Evolutionary conservation across 2,113 vertebrate genomes (phyloP).

Genomic region (Gopherus evgoodei): DNA sequence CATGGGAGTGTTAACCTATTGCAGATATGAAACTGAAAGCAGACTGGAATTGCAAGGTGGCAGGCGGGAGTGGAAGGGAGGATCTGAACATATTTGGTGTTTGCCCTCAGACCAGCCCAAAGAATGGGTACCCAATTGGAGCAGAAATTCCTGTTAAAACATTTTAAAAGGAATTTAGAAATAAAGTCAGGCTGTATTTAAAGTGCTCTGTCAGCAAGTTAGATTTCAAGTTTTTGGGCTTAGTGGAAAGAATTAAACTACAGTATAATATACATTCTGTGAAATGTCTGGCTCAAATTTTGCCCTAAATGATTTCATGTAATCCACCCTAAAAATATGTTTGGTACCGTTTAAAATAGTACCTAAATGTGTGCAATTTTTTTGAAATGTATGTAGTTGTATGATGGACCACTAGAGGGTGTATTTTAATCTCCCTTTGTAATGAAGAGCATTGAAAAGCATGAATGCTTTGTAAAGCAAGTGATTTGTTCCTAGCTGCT

Average conservation of each 20-base stretch:
- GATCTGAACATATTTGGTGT: fast-evolving
- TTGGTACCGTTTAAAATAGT: not conserved
- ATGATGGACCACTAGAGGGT: slow-evolving; percentile 53
- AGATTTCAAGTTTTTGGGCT: not conserved
- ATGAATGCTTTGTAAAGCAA: fast-evolving
- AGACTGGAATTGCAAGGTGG: not conserved
- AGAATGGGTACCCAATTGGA: not conserved
- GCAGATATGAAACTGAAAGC: not conserved
- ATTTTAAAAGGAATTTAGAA: not conserved
- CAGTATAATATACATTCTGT: not conserved
- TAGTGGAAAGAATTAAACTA: not conserved
- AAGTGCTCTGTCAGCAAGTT: not conserved
- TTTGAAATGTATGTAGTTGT: not conserved
- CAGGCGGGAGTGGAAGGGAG: not conserved
- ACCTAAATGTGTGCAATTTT: not conserved
- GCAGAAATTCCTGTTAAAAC: not conserved
- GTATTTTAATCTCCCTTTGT: slow-evolving; percentile 14
- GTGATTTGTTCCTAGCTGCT: not conserved
- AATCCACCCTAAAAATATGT: not conserved
- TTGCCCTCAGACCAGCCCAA: not conserved
- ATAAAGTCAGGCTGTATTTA: not conserved
- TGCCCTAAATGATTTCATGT: not conserved
- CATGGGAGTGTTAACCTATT: fast-evolving
- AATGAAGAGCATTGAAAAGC: fast-evolving
- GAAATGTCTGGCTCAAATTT: not conserved